Evolutionary conservation across 2,113 vertebrate species (phyloP).

Genomic region (Xiphophorus hellerii): DNA sequence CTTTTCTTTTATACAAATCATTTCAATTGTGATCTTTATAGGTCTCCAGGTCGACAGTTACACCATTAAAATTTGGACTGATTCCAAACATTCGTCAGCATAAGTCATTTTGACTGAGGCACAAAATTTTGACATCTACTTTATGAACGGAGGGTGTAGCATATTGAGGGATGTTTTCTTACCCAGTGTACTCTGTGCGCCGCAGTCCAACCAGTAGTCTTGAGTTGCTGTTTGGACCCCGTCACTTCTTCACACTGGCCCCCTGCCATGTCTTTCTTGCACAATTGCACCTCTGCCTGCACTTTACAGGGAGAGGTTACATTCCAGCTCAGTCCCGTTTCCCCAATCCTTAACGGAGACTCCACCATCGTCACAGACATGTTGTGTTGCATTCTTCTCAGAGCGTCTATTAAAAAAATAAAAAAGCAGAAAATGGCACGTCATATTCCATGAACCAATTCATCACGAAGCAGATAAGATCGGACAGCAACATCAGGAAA

Average conservation of each 20-base stretch:
- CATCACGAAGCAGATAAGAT: neutral
- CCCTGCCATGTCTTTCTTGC: conserved; percentile 49
- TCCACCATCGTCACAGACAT: conserved; percentile 64
- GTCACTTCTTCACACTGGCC: conserved; percentile 61
- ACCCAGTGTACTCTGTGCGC: conserved; percentile 56
- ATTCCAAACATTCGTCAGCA: neutral
- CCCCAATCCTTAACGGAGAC: neutral
- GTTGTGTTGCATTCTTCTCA: conserved; percentile 58
- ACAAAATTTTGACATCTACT: neutral
- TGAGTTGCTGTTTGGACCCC: conserved; percentile 50
- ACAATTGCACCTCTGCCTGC: conserved; percentile 76
- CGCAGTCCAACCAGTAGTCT: conserved; percentile 37
- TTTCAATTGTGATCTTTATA: neutral
- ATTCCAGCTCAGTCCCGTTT: conserved; percentile 64
- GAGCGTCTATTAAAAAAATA: conserved; percentile 18
- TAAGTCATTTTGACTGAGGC: neutral
- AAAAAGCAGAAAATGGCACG: neutral
- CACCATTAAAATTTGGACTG: neutral
- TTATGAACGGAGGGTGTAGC: neutral
- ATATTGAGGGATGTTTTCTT: neutral
- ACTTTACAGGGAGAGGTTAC: conserved; percentile 73
- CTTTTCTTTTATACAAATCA: neutral
- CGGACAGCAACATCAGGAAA: neutral
- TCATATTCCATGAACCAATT: too few relatives aligned
- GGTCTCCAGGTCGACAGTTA: neutral